A percentile compares a stretch with the other conserved stretches of the same genome.
Conservation (phyloP, 2,113 vertebrate genomes). For the Seriola rivoliana region DNA sequence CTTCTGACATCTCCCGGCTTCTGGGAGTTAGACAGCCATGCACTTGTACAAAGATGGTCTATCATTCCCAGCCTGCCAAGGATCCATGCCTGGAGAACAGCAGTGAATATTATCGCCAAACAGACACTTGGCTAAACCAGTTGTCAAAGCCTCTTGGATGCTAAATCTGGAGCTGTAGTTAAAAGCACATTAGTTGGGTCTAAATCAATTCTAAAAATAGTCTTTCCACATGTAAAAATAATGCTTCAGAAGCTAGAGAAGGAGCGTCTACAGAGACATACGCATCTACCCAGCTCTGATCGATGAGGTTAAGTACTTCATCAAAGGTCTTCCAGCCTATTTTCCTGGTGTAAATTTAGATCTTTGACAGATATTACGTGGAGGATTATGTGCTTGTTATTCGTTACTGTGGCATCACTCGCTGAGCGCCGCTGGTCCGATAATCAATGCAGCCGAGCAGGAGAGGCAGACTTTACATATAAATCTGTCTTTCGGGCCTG, state of each 20-base stretch:
- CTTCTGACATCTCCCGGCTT: constrained; percentile 25
- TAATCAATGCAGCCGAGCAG: constrained; percentile 69
- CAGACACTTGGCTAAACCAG: neutral
- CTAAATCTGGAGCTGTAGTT: constrained; percentile 15
- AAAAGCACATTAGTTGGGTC: constrained; percentile 7
- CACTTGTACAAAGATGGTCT: constrained; percentile 29
- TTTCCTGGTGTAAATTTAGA: constrained; percentile 51
- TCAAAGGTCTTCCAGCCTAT: constrained; percentile 31
- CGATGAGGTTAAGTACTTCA: constrained; percentile 42
- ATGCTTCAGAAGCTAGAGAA: constrained; percentile 6
- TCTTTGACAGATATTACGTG: constrained; percentile 46
- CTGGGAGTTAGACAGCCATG: constrained; percentile 19
- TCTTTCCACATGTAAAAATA: neutral
- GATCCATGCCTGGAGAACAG: constrained; percentile 28
- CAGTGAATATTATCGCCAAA: neutral
- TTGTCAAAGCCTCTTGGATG: neutral
- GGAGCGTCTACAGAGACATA: neutral
- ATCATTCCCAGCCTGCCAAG: constrained; percentile 18
- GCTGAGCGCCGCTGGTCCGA: constrained; percentile 34
- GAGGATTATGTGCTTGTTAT: constrained; percentile 66
- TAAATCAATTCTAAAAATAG: constrained; percentile 4
- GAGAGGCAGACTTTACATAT: constrained; percentile 60
- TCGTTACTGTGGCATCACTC: constrained; percentile 50
- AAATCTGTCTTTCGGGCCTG: constrained; percentile 43
- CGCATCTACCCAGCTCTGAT: neutral